These are phyloP conservation scores for Urocolius indicus DNA, from an alignment of 2,113 vertebrate genomes.

Conservation along the genomic window DNA sequence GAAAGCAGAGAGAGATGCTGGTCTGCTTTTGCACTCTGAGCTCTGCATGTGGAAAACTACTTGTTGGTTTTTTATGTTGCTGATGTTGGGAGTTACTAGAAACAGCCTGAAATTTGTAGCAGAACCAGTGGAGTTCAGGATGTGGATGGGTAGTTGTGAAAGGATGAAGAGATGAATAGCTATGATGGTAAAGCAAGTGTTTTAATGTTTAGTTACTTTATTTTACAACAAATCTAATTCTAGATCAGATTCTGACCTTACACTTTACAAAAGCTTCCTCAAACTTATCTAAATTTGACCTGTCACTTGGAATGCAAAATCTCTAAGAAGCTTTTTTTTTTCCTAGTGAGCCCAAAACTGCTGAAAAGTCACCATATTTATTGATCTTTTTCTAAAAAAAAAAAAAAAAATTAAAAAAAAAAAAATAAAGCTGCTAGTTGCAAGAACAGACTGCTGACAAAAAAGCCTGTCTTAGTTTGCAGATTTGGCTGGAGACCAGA, in stretches of 20 bases:
- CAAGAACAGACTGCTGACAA: constrained; percentile 18
- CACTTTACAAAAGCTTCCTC: background rate
- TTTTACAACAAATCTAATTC: background rate
- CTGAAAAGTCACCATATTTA: background rate
- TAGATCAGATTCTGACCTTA: background rate
- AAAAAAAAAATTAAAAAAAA: background rate
- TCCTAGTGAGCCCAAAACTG: background rate
- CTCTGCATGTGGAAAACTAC: background rate
- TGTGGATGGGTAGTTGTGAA: background rate
- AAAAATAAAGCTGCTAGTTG: background rate
- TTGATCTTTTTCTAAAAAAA: background rate
- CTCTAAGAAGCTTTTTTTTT: background rate
- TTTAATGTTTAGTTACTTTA: background rate
- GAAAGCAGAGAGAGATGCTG: background rate
- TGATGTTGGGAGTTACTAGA: background rate
- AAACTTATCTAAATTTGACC: background rate
- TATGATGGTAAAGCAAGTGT: background rate
- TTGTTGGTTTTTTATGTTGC: background rate
- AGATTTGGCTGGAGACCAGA: background rate
- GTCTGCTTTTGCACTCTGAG: background rate
- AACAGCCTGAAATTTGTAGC: background rate
- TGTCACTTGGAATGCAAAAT: background rate
- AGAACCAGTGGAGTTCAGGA: background rate
- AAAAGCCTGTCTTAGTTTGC: background rate
- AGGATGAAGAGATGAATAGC: background rate